phyloP scores from a whole-genome alignment of 2,888 invertebrate species.

The Epirrhoe alternata region DNA sequence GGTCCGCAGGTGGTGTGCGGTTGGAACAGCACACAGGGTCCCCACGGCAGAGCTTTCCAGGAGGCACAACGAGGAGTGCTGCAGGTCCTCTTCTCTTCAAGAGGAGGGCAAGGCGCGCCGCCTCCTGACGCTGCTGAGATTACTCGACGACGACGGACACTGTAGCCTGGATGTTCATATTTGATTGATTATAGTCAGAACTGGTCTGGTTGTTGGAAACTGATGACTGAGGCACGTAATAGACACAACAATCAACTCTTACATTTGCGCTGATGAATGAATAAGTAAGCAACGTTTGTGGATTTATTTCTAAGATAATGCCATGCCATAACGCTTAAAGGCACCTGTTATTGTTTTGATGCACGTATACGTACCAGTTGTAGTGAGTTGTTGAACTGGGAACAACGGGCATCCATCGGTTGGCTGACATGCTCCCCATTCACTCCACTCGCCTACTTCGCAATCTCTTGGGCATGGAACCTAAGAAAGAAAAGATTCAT shows the following conservation, averaged over 20 bases:
- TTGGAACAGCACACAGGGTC: slow-evolving; percentile 75
- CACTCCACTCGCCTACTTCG: slow-evolving; percentile 85
- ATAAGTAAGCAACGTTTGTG: no score
- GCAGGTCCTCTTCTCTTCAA: slow-evolving; percentile 84
- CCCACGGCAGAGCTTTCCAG: slow-evolving; percentile 83
- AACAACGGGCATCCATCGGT: slow-evolving; percentile 80
- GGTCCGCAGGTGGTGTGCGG: slow-evolving; percentile 84
- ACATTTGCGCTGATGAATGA: no score
- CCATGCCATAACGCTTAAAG: no score
- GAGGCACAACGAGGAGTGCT: slow-evolving; percentile 81
- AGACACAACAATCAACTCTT: no score
- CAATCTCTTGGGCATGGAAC: slow-evolving; percentile 87
- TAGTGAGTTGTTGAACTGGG: slow-evolving; percentile 79
- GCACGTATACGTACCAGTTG: slow-evolving; percentile 64
- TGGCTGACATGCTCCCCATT: slow-evolving; percentile 87
- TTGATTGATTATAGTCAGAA: background rate
- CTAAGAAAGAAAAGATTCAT: slow-evolving; percentile 47
- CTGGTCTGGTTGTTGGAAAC: no score
- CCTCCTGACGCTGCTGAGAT: slow-evolving; percentile 81
- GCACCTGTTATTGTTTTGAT: no score
- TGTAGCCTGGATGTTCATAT: slow-evolving; percentile 65
- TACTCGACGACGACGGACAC: slow-evolving; percentile 76
- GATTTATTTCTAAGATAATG: no score
- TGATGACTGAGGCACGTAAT: no score
- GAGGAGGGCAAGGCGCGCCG: slow-evolving; percentile 79